A percentile compares a stretch with the other conserved stretches of the same genome.
Evolutionary conservation across 2,888 invertebrate species (phyloP).

Genomic region (Drosophila nigricruria): DNA sequence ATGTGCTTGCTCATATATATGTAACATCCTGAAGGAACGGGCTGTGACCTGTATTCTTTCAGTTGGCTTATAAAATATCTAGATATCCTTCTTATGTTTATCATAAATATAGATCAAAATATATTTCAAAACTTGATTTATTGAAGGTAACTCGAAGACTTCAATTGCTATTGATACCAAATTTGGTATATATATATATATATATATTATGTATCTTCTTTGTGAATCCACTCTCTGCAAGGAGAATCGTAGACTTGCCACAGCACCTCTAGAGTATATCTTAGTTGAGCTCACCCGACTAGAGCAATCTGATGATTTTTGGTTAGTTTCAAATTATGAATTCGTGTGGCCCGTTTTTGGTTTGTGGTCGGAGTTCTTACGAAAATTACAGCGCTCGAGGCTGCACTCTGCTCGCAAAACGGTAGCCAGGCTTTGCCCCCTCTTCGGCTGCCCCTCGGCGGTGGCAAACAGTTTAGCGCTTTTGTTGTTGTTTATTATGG

Average conservation of each 20-base stretch:
- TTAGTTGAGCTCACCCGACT: background rate
- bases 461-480: conserved; percentile 71
- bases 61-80: too few species aligned
- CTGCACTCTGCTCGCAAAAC: conserved; percentile 20
- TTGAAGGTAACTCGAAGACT: background rate
- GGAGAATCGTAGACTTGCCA: background rate
- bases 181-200: background rate
- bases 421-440: conserved; percentile 15
- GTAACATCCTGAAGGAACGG: too few species aligned
- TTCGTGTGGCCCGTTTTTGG: conserved; percentile 41
- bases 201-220: background rate
- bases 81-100: too few species aligned
- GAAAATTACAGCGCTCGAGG: conserved; percentile 67
- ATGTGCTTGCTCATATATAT: background rate
- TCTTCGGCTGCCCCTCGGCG: conserved; percentile 44
- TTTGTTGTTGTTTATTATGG: conserved; percentile 61
- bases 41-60: background rate
- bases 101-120: background rate
- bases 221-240: background rate
- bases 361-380: conserved; percentile 37
- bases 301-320: conserved; percentile 33
- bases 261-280: conserved; percentile 1
- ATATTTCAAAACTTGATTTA: background rate
- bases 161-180: background rate
- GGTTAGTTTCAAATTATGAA: conserved; percentile 48